Evolutionary conservation across 2,888 invertebrate genomes (phyloP).

Genomic region (Folsomia manolachei): DNA sequence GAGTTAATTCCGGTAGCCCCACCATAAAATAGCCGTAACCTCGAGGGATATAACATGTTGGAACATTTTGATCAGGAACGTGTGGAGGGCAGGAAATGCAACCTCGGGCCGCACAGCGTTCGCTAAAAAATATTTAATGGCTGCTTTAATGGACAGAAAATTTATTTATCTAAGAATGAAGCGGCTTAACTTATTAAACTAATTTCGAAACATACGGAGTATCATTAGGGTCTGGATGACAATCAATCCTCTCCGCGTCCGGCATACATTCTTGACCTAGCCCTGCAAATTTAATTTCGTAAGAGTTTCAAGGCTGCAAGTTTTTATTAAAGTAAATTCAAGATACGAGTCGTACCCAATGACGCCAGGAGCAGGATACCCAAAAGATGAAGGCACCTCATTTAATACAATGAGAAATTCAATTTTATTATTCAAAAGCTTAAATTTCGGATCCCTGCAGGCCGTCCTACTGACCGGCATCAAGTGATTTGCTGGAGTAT

Average conservation of each 20-base stretch:
- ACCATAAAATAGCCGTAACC: constrained; percentile 32
- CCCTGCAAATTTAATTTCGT: constrained; percentile 7
- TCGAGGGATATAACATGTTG: constrained; percentile 41
- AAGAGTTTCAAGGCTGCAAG: not conserved
- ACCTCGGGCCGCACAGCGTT: constrained; percentile 62
- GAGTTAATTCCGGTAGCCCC: constrained; percentile 27
- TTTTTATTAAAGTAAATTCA: not conserved
- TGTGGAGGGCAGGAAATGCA: constrained; percentile 64
- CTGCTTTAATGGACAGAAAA: too few relatives aligned
- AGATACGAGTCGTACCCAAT: not conserved
- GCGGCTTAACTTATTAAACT: too few relatives aligned
- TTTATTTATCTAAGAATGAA: too few relatives aligned
- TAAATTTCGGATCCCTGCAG: too few relatives aligned
- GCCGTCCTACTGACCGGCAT: too few relatives aligned
- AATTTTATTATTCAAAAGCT: too few relatives aligned
- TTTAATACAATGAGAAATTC: too few relatives aligned
- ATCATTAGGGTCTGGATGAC: constrained; percentile 63
- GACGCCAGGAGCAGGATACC: not conserved
- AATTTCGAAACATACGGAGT: too few relatives aligned
- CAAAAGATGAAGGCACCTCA: not conserved
- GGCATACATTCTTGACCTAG: constrained; percentile 36
- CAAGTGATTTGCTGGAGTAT: too few relatives aligned
- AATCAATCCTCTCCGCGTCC: constrained; percentile 57
- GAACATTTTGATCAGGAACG: constrained; percentile 30
- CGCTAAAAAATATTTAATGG: too few relatives aligned